Base-by-base conservation (phyloP, 2,888 invertebrate genomes). In the Drosophila tripunctata region DNA sequence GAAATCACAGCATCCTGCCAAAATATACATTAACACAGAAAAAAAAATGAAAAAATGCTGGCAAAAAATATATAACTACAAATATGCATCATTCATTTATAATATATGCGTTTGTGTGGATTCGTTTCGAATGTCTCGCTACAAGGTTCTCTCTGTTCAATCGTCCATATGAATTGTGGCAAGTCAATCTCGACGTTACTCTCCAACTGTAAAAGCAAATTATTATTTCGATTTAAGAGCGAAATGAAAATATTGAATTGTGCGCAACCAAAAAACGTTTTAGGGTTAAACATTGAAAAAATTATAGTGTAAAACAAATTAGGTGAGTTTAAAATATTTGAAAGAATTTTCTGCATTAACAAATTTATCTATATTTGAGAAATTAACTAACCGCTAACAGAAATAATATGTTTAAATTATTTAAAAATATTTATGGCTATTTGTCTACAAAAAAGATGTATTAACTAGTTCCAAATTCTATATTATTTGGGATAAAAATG, bases 51-150 rank as follows among this genome's bases (percentile, higher is more conserved):
- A 35, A 41, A 50, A 35, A 14, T 21, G 2, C 12, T 24, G 17
- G 21, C n/a, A n/a, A n/a, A 31, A 10, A 54, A 56, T 48, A 48
- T 38, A 44, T 66, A 81, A 83, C 75, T 87, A 63, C 66, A 68
- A 72, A 84, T 76, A 74, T 84, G 60, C 77, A 63, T 56, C 60
- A 54, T 55, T 61, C 57, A 61, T 72, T 57, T 57, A 55, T 66
- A 67, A 66, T 62, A 55, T 54, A 73, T 75, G 54, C 65, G 43
- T 19, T 58, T 43, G 45, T 24, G 8, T 36, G 44, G 44, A 24
- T 14, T 22, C 44, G 35, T 5, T 45, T 41, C 50, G 50, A 54
- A 47, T 66, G 36, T 10, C 24, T 10, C 15, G 8, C 52, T 21
- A n/a, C 24, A 27, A 43, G 47, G n/a, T n/a, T n/a, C n/a, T n/a